These are phyloP conservation scores for Gila robusta DNA, from an alignment of 2,797 vertebrate genomes.

Conservation along the genomic window DNA sequence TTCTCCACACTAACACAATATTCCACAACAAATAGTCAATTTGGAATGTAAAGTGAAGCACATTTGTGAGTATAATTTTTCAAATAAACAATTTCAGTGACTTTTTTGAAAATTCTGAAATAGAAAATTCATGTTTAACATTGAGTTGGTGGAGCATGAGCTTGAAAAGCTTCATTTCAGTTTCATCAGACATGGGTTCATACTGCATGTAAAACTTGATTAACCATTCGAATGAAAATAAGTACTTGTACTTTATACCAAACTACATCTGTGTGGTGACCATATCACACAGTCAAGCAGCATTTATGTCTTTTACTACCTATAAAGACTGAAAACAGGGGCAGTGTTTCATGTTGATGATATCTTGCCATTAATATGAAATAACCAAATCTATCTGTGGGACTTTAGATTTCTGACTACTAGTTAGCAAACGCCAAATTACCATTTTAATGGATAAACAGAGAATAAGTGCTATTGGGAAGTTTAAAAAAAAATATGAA, in stretches of 20 bases:
- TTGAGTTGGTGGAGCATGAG: background rate
- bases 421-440: background rate
- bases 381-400: background rate
- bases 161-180: background rate
- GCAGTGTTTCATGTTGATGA: background rate
- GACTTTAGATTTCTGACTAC: background rate
- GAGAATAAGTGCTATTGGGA: background rate
- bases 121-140: background rate
- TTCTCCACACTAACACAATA: background rate
- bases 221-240: background rate
- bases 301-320: background rate
- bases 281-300: background rate
- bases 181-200: background rate
- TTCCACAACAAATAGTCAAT: background rate
- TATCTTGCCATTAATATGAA: background rate
- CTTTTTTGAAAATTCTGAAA: background rate
- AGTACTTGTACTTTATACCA: constrained; percentile 6
- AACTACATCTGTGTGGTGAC: constrained; percentile 9
- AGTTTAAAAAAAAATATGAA: background rate
- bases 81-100: background rate
- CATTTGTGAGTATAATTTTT: background rate
- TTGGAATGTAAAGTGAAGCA: constrained; percentile 5
- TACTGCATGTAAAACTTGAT: constrained; percentile 7
- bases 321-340: constrained; percentile 9
- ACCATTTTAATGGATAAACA: background rate